phyloP scores from a whole-genome alignment of 2,113 vertebrate genomes.

The Elephantulus edwardii region DNA sequence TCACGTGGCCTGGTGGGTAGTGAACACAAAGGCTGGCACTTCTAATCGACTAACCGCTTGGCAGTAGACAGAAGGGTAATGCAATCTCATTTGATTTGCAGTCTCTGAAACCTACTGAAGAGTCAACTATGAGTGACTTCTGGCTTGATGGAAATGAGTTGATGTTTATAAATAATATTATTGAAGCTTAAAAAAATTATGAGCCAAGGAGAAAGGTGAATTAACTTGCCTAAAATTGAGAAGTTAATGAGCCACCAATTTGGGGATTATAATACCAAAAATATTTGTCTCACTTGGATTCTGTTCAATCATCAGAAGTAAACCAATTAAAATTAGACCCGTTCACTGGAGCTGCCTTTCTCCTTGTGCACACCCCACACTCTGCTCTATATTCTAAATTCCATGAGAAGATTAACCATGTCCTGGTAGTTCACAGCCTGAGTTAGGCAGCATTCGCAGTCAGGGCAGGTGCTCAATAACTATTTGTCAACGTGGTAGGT shows the following conservation, averaged over 20 bases:
- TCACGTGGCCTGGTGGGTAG: too few species aligned
- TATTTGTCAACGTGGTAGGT: neutral
- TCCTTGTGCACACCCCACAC: neutral
- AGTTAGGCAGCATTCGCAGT: neutral
- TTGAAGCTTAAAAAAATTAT: neutral
- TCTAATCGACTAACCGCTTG: too few species aligned
- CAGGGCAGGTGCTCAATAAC: neutral
- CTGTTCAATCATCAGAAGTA: neutral
- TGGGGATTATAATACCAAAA: neutral
- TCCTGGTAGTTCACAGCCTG: neutral
- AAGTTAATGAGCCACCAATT: neutral
- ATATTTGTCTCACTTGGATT: neutral
- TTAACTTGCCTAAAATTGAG: neutral
- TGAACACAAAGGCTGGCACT: too few species aligned
- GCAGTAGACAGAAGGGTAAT: too few species aligned
- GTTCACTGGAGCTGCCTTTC: neutral
- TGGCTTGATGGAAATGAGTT: too few species aligned
- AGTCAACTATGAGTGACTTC: too few species aligned
- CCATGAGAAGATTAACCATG: neutral
- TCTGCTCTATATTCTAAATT: conserved; percentile 19
- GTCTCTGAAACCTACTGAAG: too few species aligned
- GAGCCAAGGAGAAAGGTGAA: neutral
- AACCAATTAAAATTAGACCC: conserved; percentile 49
- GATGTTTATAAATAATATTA: neutral
- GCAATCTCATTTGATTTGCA: too few species aligned